Base-by-base conservation (phyloP, 2,113 vertebrate genomes). In the Heterotilapia buettikoferi region DNA sequence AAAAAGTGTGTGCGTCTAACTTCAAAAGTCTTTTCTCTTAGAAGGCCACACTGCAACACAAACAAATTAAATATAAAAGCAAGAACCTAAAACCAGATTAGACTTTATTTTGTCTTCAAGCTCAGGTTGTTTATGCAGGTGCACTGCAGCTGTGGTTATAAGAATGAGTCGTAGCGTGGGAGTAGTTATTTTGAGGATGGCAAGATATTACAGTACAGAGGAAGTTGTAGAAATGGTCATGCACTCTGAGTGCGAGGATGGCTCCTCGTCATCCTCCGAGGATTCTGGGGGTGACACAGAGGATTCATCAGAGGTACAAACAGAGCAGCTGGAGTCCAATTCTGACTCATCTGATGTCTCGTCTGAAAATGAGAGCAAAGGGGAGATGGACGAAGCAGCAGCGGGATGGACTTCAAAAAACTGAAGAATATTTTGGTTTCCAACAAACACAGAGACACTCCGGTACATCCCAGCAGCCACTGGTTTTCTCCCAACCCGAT, bases 151-250 rank as follows among this genome's bases (percentile, higher is more conserved):
- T 2, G 0, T n/a, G 31, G 31, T 66, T 66, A 66, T 66, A 66
- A n/a, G 31, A 36, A 66, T 36, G 31, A 66, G 31, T 1, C 2
- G 12, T 40, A 71, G 1, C 7, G 1, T 1, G 1, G 36, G n/a
- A 40, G n/a, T 40, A 40, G 63, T 71, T 14, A 71, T 71, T 43
- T 40, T 43, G n/a, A 40, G 18, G 66, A 71, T 71, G 36, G 66
- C 1, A 68, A 24, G 63, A 8, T 21, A 40, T 40, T 40, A 21
- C 5, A 63, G 59, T n/a, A 63, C 18, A 36, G 9, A 63, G 19
- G 31, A 63, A 36, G 61, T 38, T 21, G 14, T 40, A 40, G 36
- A 71, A 43, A 40, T 40, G 19, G 11, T 71, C 36, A 24, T 71
- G 5, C 19, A 68, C 3, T 21, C 33, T 40, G 11, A 40, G 63